Base-by-base conservation (phyloP, 2,888 invertebrate species). In the Bhutanitis thaidina region DNA sequence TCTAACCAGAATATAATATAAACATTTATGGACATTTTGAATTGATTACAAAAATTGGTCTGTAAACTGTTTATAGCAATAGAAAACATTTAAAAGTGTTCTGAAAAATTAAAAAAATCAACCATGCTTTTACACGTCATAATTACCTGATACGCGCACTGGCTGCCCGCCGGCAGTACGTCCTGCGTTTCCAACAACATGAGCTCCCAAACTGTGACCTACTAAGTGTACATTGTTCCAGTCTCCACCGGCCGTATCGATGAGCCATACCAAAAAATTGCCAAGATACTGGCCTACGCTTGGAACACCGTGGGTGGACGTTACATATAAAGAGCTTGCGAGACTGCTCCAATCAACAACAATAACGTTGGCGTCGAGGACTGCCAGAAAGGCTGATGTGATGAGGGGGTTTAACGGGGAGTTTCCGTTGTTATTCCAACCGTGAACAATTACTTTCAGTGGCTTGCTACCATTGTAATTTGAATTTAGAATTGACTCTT, bases 141-240 rank as follows among this genome's bases (percentile, higher is more conserved):
- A 14, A 20, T 49, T 37, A 74, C 72, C 74, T 29, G 73, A 72
- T 0, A 75, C 54, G 49, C 76, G 60, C 1, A 49, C 54, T 1
- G 66, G 48, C 32, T 53, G 52, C 3, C 69, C 64, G 5, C 64
- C 61, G 32, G 61, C 58, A 4, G 52, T 37, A 10, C 77, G 65
- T 1, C 79, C 77, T 48, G 75, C 75, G 25, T 59, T 68, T 1
- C 77, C 81, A 1, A 74, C 70, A 2, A 77, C 60, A 53, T 83
- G 82, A 29, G 78, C 81, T 3, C 82, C 82, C 43, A 82, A 65
- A 52, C 80, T 80, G 60, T 69, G 74, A 1, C 83, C 83, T 9
- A 79, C 59, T 3, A 81, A 48, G 40, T 81, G 83, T 1, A 80
- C 60, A 2, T 65, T 60, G 45, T 69, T 59, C 68, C 71, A 75